phyloP scores from a whole-genome alignment of 2,797 vertebrate species.

The Pseudomugil gertrudae region DNA sequence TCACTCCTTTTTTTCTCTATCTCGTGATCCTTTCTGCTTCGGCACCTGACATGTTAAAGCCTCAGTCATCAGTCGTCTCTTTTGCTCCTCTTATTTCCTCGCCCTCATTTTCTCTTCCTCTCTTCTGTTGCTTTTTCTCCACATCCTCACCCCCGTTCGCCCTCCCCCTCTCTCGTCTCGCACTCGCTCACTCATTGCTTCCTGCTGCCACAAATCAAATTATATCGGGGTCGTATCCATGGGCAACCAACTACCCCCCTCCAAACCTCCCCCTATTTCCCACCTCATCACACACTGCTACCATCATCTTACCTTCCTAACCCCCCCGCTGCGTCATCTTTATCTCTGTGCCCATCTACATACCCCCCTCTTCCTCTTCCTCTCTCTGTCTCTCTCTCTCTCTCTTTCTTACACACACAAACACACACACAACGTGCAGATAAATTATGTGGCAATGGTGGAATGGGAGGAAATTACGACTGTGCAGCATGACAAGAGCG shows the following conservation, averaged over 20 bases:
- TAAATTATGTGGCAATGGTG: slow-evolving; percentile 57
- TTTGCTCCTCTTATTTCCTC: slow-evolving; percentile 45
- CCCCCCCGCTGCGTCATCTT: slow-evolving; percentile 40
- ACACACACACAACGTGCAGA: slow-evolving; percentile 47
- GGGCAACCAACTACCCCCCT: slow-evolving; percentile 74
- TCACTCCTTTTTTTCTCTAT: slow-evolving; percentile 35
- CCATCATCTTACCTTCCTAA: slow-evolving; percentile 51
- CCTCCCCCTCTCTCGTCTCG: slow-evolving; percentile 17
- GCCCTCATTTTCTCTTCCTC: slow-evolving; percentile 51
- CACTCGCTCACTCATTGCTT: slow-evolving; percentile 74
- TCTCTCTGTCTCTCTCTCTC: background rate
- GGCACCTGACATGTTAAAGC: slow-evolving; percentile 35
- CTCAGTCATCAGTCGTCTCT: slow-evolving; percentile 41
- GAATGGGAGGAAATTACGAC: slow-evolving; percentile 61
- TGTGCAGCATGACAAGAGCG: slow-evolving; percentile 44
- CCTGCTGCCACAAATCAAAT: slow-evolving; percentile 83
- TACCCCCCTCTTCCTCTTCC: slow-evolving; percentile 24
- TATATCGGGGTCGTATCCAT: slow-evolving; percentile 85
- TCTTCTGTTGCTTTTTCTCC: slow-evolving; percentile 39
- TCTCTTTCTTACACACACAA: background rate
- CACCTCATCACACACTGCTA: slow-evolving; percentile 73
- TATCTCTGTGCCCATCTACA: slow-evolving; percentile 68
- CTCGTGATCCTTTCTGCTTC: slow-evolving; percentile 29
- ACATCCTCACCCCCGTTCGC: slow-evolving; percentile 30
- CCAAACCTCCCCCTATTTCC: slow-evolving; percentile 58